These are phyloP conservation scores for Drosophila bipectinata DNA, from an alignment of 1,140 invertebrate genomes.

Conservation along the genomic window DNA sequence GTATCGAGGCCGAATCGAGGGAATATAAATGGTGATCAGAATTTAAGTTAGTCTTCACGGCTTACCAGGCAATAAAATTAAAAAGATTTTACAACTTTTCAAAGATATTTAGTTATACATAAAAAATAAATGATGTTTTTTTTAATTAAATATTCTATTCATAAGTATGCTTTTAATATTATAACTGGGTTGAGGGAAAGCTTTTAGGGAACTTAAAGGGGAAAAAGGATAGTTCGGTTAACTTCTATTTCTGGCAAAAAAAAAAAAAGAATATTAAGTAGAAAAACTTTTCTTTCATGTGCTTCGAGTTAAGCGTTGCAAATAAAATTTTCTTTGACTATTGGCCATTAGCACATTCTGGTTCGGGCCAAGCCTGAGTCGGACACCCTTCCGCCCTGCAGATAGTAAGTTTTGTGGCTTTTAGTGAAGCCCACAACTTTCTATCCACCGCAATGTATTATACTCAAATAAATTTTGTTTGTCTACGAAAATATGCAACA, in stretches of 20 bases:
- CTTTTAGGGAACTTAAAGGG: too few relatives aligned
- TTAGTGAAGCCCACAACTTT: not conserved
- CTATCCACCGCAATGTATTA: conserved; percentile 56
- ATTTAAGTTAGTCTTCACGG: not conserved
- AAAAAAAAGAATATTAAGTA: not conserved
- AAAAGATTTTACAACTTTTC: not conserved
- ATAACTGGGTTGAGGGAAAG: too few relatives aligned
- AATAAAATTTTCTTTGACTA: conserved; percentile 62
- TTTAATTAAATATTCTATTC: too few relatives aligned
- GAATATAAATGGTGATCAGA: conserved; percentile 1
- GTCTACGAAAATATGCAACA: conserved; percentile 34
- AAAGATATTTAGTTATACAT: too few relatives aligned
- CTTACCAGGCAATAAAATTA: not conserved
- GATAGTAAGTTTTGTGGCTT: conserved; percentile 57
- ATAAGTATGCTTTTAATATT: too few relatives aligned
- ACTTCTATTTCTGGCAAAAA: not conserved
- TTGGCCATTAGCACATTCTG: conserved; percentile 35
- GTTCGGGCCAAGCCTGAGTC: not conserved
- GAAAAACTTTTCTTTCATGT: conserved; percentile 28
- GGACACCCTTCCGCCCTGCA: conserved; percentile 3
- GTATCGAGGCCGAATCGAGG: not conserved
- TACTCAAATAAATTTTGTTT: conserved; percentile 66
- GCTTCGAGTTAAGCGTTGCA: conserved; percentile 47
- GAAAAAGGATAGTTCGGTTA: too few relatives aligned
- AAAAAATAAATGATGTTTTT: too few relatives aligned